Conservation (phyloP, 2,113 vertebrate genomes). For the Myrmecophaga tridactyla region DNA sequence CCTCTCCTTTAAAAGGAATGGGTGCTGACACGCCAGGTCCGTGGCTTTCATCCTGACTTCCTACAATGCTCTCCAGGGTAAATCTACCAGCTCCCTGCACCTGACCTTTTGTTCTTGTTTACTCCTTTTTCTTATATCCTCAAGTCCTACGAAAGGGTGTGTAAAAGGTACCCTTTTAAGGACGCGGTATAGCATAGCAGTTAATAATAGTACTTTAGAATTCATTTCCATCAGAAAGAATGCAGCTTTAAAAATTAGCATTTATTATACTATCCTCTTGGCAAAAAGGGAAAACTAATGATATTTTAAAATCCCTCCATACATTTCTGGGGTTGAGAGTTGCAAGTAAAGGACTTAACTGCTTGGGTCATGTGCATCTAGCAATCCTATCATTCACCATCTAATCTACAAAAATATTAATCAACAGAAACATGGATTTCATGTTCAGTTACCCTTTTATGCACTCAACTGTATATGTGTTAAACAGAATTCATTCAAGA, state of each 20-base stretch:
- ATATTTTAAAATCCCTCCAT: background rate
- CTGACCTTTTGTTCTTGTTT: background rate
- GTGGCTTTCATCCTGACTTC: background rate
- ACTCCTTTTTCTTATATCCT: background rate
- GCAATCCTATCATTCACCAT: background rate
- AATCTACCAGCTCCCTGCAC: background rate
- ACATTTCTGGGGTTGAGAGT: background rate
- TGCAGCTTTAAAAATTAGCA: background rate
- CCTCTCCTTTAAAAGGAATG: background rate
- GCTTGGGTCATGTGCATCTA: background rate
- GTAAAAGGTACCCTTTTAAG: background rate
- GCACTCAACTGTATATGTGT: background rate
- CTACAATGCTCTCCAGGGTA: background rate
- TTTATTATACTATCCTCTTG: background rate
- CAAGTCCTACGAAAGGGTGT: background rate
- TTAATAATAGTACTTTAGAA: background rate
- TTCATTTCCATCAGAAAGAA: background rate
- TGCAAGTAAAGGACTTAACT: background rate
- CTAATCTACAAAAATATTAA: background rate
- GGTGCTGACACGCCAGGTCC: background rate
- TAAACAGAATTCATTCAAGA: conserved; percentile 34
- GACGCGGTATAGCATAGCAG: background rate
- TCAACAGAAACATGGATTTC: background rate
- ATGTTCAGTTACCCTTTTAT: background rate
- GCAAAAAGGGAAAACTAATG: background rate